Base-by-base conservation (phyloP, 2,888 invertebrate genomes). In the Eledone cirrhosa region DNA sequence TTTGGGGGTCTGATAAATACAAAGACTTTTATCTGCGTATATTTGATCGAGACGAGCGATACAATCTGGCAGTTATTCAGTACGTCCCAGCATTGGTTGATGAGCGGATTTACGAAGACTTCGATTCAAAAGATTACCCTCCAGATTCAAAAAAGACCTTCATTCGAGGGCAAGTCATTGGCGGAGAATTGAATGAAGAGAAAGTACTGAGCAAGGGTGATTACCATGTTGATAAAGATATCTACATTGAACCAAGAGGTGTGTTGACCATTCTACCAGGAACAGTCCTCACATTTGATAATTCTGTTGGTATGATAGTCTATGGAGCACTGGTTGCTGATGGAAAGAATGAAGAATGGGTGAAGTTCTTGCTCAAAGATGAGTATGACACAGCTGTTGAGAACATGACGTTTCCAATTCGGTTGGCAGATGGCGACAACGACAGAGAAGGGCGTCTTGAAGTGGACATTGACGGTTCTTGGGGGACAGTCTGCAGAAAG, bases 401-500 rank as follows among this genome's bases (percentile, higher is more conserved):
- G 76, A 88, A 88, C 80, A 84, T 87, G 24, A 88, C 88, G 0
- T 85, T 86, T 1, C 94, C 95, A 0, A 94, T 97, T 11, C 93
- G 97, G 82, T 92, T 98, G 53, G 92, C 96, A 1, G 96, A 96
- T 29, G 97, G 97, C 0, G 92, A 93, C 82, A 94, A 94, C 2
- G 93, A 93, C 78, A 93, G 94, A 81, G 97, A 98, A 92, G 99
- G 99, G 0, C 93, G 98, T n/a, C 85, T 92, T 29, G 92, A 94
- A 92, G 93, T 98, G 0, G 93, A 94, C 86, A 92, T 98, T 14
- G 94, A 95, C 80, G 95, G 94, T 0, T 94, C 94, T 89, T 99
- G 99, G 99, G 99, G 99, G 53, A 98, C 98, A 0, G 96, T 99
- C 0, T 99, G 99, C 89, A 96, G 96, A 91, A 96, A 88, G 85